These are phyloP conservation scores for Paracyprichromis sp. DNA, from an alignment of 2,113 vertebrate species.

Conservation along the genomic window DNA sequence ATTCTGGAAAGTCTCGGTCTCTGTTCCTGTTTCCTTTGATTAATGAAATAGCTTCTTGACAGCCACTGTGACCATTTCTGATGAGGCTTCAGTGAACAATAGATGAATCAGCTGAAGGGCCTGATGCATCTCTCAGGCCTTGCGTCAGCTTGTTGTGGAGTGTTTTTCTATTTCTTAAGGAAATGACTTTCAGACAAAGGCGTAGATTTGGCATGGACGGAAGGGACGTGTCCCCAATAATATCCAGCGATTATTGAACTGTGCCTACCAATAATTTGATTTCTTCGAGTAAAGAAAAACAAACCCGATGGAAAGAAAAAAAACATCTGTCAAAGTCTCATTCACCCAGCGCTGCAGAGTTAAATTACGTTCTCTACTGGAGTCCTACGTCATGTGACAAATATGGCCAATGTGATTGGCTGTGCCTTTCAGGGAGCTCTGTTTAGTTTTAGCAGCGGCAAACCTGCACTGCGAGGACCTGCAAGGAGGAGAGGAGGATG, in stretches of 20 bases:
- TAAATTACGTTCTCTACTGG: background rate
- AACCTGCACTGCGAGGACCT: accelerated
- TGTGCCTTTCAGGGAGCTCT: background rate
- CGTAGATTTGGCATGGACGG: background rate
- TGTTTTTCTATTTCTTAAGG: background rate
- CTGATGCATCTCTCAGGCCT: background rate
- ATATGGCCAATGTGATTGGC: background rate
- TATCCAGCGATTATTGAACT: background rate
- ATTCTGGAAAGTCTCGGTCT: background rate
- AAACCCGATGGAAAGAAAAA: background rate
- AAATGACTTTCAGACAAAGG: background rate
- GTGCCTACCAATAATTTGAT: background rate
- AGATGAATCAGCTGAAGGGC: background rate
- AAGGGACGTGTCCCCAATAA: background rate
- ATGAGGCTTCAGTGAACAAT: background rate
- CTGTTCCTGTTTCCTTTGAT: background rate
- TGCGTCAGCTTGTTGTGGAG: background rate
- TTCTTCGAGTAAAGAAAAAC: background rate
- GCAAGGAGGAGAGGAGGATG: background rate
- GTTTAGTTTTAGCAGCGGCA: background rate
- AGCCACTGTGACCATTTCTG: background rate
- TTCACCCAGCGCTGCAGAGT: background rate
- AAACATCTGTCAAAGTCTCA: background rate
- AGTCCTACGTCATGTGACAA: background rate
- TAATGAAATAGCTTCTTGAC: background rate